These are phyloP conservation scores for Leptinotarsa juncta DNA, from an alignment of 2,888 invertebrate species.

Conservation along the genomic window DNA sequence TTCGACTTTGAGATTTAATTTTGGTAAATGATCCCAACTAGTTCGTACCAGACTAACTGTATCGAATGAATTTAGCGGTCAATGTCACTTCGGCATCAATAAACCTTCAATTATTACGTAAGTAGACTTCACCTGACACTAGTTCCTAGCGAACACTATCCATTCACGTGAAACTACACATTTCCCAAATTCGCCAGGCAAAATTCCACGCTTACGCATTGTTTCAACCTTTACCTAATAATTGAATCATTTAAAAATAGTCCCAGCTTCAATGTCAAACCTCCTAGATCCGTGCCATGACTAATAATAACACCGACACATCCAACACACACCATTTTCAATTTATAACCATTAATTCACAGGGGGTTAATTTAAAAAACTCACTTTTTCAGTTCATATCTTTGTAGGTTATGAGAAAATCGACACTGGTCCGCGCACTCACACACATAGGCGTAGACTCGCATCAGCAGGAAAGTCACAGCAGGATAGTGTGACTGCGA, in stretches of 20 bases:
- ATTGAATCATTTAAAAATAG: constrained; percentile 7
- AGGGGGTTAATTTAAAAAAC: constrained; percentile 1
- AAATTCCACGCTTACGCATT: not conserved
- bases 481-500: not conserved
- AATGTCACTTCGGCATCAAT: not conserved
- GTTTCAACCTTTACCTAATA: not conserved
- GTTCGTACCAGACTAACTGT: too few species aligned
- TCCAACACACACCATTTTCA: not conserved
- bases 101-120: constrained; percentile 1
- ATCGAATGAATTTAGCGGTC: not conserved
- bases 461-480: not conserved
- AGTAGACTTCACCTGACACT: not conserved
- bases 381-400: constrained; percentile 17
- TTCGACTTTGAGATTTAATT: too few species aligned
- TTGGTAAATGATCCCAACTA: not conserved
- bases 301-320: not conserved
- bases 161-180: not conserved
- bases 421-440: not conserved
- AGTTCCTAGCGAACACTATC: not conserved
- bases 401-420: constrained; percentile 8
- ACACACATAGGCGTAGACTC: not conserved
- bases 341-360: not conserved
- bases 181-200: too few species aligned
- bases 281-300: not conserved
- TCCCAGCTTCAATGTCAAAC: not conserved